phyloP scores from a whole-genome alignment of 2,888 invertebrate genomes.

The Pelosia muscerda region DNA sequence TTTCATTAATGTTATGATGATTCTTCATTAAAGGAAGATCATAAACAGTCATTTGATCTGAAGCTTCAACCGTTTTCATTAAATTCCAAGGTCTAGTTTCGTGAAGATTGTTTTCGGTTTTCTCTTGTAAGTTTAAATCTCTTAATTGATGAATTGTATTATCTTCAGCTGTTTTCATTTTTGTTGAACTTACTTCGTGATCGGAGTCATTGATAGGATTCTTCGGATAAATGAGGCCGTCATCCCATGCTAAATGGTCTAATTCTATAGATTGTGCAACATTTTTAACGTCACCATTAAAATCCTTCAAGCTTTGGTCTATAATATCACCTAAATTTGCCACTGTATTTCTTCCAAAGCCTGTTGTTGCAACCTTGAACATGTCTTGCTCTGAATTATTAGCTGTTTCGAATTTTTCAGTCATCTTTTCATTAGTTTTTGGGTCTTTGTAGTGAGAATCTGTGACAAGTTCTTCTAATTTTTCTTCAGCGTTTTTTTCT shows the following conservation, averaged over 20 bases:
- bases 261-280: not conserved
- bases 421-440: constrained; percentile 12
- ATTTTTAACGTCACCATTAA: not conserved
- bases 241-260: constrained; percentile 11
- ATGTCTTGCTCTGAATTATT: constrained; percentile 25
- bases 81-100: constrained; percentile 2
- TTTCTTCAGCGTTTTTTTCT: not conserved
- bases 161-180: constrained; percentile 44
- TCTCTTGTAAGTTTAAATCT: not conserved
- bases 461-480: not conserved
- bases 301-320: constrained; percentile 25
- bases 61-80: constrained; percentile 5
- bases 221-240: not conserved
- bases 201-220: constrained; percentile 26
- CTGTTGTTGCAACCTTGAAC: constrained; percentile 13
- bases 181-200: constrained; percentile 4
- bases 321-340: constrained; percentile 5
- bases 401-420: not conserved
- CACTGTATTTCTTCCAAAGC: not conserved
- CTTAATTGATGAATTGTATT: not conserved
- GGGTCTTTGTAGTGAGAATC: not conserved
- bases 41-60: not conserved
- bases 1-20: constrained; percentile 14
- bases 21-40: not conserved
- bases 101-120: constrained; percentile 24